Evolutionary conservation across 2,797 vertebrate genomes (phyloP), one percentile per base, ranked within the genome.

Genomic region (Sebastes jordani): DNA sequence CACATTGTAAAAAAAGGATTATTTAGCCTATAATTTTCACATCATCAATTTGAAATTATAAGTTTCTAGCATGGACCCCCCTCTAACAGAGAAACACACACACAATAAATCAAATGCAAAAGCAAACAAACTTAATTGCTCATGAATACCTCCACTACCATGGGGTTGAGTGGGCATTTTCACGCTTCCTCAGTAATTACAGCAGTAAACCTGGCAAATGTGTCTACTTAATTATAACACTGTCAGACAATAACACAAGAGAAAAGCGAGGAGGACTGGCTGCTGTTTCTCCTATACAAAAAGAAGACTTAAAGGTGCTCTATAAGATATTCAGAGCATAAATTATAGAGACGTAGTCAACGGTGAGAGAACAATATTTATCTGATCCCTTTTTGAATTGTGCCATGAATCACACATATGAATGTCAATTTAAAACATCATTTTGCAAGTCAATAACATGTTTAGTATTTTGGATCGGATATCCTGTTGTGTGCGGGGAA

Each of bases 1-100:
- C 27, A 46, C 11, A 46, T 20, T 13, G 30, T 55, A n/a, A 73
- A 11, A 54, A 55, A 76, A 16, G 34, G n/a, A 65, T 74, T 67
- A 38, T 81, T 80, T 54, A 75, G 46, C 56, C 62, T 62, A 1
- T 81, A 70, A 84, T 84, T 88, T 84, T 72, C 71, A 55, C 69
- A 56, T 73, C 71, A 80, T 76, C 46, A 46, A 49, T 74, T 76
- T 73, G 1, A 81, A 79, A 75, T 80, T 10, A 66, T 25, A 67
- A 2, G 46, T 75, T 81, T 71, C 46, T 18, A 23, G 65, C 59
- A 27, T 64, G 18, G 55, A 66, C 52, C 60, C 14, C n/a, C 11
- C 11, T 10, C 27, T 4, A 27, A 61, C 14, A 34, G 11, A 38
- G 25, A 63, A 52, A 46, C 13, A 77, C 20, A 20, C 27, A 30